Conservation (phyloP, 53 echinoderm and acorn worm species). For the Arbacia lixula region DNA sequence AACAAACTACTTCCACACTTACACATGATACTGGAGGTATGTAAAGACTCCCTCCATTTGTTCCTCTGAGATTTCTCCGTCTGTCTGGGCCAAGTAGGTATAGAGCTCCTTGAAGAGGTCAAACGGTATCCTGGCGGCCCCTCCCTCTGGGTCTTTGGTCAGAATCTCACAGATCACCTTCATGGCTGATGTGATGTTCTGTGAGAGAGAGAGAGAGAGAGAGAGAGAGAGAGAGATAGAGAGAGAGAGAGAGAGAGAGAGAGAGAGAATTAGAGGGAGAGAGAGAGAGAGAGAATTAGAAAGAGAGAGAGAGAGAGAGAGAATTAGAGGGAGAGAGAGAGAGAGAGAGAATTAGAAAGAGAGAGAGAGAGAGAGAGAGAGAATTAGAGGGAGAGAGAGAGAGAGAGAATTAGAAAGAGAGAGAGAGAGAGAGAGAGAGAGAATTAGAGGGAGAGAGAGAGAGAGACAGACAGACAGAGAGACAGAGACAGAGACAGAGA, state of each 20-base stretch:
- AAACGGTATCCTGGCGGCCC: constrained; percentile 83
- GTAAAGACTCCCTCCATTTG: constrained; percentile 85
- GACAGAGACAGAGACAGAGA: no score
- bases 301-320: no score
- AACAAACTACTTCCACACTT: no score
- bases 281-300: neutral
- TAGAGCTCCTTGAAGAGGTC: constrained; percentile 91
- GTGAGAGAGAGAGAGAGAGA: neutral
- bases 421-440: no score
- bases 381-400: no score
- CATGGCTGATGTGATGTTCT: constrained; percentile 97
- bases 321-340: no score
- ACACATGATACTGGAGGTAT: constrained; percentile 98
- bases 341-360: no score
- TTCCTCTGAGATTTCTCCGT: constrained; percentile 96
- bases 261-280: neutral
- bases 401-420: no score
- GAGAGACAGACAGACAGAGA: no score
- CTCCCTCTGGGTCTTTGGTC: constrained; percentile 92
- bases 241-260: neutral
- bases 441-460: no score
- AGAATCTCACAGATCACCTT: constrained; percentile 94
- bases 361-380: no score
- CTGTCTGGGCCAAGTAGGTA: constrained; percentile 95
- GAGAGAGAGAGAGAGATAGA: neutral